Conservation (phyloP, 2,797 vertebrate genomes). For the Tamandua tetradactyla region DNA sequence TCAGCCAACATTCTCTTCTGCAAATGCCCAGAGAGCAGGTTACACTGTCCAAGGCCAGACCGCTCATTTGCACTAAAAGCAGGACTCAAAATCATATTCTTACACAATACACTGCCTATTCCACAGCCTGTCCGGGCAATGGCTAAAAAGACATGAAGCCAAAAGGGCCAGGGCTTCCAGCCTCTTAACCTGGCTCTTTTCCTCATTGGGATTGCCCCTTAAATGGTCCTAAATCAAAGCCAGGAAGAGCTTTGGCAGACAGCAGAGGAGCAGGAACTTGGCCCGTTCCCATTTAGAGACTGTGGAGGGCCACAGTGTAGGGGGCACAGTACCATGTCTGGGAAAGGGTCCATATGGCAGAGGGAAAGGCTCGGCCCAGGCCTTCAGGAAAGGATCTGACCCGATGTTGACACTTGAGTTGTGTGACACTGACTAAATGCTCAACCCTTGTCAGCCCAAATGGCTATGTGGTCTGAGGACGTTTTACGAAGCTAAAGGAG, state of each 20-base stretch:
- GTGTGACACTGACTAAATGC: background rate
- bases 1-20: background rate
- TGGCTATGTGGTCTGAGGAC: background rate
- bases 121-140: background rate
- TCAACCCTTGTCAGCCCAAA: background rate
- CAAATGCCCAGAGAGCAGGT: background rate
- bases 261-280: background rate
- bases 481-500: background rate
- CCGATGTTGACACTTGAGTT: background rate
- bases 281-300: background rate
- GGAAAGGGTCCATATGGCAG: background rate
- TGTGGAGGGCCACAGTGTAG: background rate
- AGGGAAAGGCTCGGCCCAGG: background rate
- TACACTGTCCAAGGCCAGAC: too few species aligned
- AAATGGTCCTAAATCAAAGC: background rate
- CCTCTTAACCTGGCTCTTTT: background rate
- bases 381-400: background rate
- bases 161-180: background rate
- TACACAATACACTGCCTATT: rapidly evolving
- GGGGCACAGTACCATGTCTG: background rate
- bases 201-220: background rate
- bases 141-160: background rate
- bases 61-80: background rate
- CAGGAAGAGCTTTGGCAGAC: background rate
- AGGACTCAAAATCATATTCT: too few species aligned